phyloP scores from a whole-genome alignment of 2,797 vertebrate genomes.

The Tragopan temminckii region DNA sequence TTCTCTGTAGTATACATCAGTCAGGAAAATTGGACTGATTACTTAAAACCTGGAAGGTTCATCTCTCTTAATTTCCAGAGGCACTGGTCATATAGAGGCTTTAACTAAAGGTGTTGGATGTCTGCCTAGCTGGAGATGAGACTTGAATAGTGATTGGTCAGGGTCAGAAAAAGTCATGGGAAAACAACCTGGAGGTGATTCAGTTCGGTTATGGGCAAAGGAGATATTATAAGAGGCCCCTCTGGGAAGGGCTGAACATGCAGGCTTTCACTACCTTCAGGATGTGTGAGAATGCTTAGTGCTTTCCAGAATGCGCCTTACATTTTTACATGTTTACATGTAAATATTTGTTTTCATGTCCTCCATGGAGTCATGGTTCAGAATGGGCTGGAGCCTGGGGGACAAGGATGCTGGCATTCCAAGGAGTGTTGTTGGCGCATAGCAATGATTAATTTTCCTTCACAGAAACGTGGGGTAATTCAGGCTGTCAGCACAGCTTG shows the following conservation, averaged over 20 bases:
- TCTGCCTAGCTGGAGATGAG: neutral
- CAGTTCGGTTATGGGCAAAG: fast-evolving
- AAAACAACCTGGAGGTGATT: neutral
- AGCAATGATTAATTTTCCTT: neutral
- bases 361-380: neutral
- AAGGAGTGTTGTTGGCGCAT: neutral
- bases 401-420: neutral
- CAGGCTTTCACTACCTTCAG: neutral
- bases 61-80: neutral
- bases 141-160: neutral
- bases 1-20: neutral
- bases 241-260: neutral
- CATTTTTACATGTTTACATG: neutral
- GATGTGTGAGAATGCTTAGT: neutral
- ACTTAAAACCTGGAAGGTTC: neutral
- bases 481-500: neutral
- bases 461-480: neutral
- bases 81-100: neutral
- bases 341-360: neutral
- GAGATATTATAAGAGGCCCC: neutral
- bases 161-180: neutral
- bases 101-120: neutral
- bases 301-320: neutral
- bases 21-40: neutral
- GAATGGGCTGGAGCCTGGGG: neutral